These are phyloP conservation scores for Aphelinus certus DNA, from an alignment of 1,140 invertebrate genomes.

Conservation along the genomic window DNA sequence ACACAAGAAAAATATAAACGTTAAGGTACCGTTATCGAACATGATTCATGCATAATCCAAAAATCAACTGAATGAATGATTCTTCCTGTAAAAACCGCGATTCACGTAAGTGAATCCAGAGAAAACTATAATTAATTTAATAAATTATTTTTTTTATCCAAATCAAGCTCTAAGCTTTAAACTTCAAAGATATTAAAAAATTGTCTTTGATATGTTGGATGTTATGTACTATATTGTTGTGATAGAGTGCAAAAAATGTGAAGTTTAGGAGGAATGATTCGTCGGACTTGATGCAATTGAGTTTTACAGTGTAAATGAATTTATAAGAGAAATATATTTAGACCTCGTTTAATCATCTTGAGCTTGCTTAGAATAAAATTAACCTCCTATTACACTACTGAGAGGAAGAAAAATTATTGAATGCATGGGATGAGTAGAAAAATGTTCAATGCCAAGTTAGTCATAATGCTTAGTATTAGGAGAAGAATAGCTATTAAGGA, in stretches of 20 bases:
- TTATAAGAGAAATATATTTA: not conserved
- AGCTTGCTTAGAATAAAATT: conserved; percentile 10
- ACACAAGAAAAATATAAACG: not conserved
- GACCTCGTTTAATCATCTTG: conserved; percentile 15
- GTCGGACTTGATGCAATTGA: conserved; percentile 13
- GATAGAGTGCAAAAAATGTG: conserved; percentile 6
- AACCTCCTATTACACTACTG: conserved; percentile 8
- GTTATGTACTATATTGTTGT: conserved; percentile 18
- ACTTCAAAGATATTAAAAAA: conserved; percentile 1
- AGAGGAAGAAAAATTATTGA: not conserved
- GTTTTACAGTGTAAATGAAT: conserved; percentile 19
- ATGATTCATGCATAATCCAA: conserved; percentile 20
- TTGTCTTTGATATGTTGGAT: conserved; percentile 17
- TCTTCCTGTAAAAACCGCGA: conserved; percentile 30
- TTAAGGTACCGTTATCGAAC: conserved; percentile 19
- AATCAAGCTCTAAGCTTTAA: conserved; percentile 27
- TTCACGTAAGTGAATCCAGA: conserved; percentile 1
- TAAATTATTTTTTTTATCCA: conserved; percentile 11
- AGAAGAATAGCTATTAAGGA: conserved; percentile 17
- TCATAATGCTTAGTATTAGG: conserved; percentile 12
- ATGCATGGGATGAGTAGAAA: not conserved
- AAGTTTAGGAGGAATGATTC: conserved; percentile 34
- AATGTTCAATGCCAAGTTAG: conserved; percentile 6
- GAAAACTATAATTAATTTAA: conserved; percentile 18
- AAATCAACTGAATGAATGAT: conserved; percentile 35